These are phyloP conservation scores for Hylaeus volcanicus DNA, from an alignment of 1,140 invertebrate genomes.

Conservation along the genomic window DNA sequence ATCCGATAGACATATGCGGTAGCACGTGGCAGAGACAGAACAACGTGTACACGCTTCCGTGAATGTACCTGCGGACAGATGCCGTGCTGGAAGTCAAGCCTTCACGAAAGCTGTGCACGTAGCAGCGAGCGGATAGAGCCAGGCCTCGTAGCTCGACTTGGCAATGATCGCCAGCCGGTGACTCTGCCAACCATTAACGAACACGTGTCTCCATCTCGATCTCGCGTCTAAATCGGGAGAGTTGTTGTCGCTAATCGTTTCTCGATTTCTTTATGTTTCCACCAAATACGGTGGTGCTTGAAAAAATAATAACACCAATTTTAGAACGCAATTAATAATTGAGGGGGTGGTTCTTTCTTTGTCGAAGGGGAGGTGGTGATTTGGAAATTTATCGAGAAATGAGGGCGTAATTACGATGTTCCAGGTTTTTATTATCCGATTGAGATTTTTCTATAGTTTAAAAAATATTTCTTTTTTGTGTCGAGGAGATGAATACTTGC, in stretches of 20 bases:
- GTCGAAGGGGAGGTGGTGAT: too few relatives aligned
- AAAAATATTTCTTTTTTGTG: too few relatives aligned
- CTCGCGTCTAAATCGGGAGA: slow-evolving; percentile 59
- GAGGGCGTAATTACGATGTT: too few relatives aligned
- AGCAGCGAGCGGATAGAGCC: slow-evolving; percentile 66
- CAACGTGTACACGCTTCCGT: slow-evolving; percentile 37
- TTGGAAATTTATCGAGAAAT: too few relatives aligned
- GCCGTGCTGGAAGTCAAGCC: slow-evolving; percentile 64
- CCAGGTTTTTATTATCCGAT: too few relatives aligned
- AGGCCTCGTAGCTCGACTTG: slow-evolving; percentile 67
- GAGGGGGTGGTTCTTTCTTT: too few relatives aligned
- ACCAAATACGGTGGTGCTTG: not conserved
- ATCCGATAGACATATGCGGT: slow-evolving; percentile 44
- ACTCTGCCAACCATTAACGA: slow-evolving; percentile 78
- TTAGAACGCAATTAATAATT: too few relatives aligned
- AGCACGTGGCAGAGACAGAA: slow-evolving; percentile 33
- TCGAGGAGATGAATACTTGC: too few relatives aligned
- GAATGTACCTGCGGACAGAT: slow-evolving; percentile 65
- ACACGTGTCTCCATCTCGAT: slow-evolving; percentile 77
- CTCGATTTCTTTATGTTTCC: not conserved
- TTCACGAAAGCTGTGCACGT: slow-evolving; percentile 76
- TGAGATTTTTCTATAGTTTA: too few relatives aligned
- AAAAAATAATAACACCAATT: too few relatives aligned
- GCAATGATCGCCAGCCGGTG: slow-evolving; percentile 80
- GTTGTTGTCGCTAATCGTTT: slow-evolving; percentile 57